Evolutionary conservation across 2,888 invertebrate species (phyloP).

Genomic region (Drosophila atripex): DNA sequence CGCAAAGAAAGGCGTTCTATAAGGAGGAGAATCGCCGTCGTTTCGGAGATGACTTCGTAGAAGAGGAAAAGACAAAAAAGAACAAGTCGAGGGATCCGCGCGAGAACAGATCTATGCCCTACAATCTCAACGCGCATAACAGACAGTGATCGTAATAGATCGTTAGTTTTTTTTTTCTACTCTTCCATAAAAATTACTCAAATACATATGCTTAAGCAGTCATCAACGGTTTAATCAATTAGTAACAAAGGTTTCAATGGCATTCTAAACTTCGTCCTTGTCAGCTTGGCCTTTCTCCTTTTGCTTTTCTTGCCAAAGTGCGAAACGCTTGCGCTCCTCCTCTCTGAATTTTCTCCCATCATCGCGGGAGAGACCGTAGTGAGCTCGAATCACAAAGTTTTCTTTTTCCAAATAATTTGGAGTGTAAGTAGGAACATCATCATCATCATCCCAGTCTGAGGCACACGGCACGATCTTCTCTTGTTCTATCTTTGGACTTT

Average conservation of each 20-base stretch:
- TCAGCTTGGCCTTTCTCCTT: too few relatives aligned
- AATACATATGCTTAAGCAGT: too few relatives aligned
- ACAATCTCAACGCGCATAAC: background rate
- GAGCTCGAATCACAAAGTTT: background rate
- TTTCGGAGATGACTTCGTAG: slow-evolving; percentile 48
- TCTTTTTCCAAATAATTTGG: background rate
- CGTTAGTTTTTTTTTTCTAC: too few relatives aligned
- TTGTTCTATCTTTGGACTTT: too few relatives aligned
- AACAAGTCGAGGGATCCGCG: background rate
- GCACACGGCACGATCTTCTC: too few relatives aligned
- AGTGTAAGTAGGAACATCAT: background rate
- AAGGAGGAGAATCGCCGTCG: slow-evolving; percentile 75
- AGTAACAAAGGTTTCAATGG: too few relatives aligned
- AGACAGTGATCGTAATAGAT: too few relatives aligned
- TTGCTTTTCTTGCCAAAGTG: background rate
- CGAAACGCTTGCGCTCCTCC: background rate
- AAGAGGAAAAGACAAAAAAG: slow-evolving; percentile 2
- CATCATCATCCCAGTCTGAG: background rate
- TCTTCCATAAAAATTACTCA: too few relatives aligned
- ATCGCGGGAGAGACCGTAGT: background rate
- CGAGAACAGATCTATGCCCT: slow-evolving; percentile 11
- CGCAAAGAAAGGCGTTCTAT: slow-evolving; percentile 75
- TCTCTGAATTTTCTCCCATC: background rate
- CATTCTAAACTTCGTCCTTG: background rate
- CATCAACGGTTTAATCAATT: too few relatives aligned